phyloP scores from a whole-genome alignment of 2,113 vertebrate genomes.

The Myiagra hebetior region DNA sequence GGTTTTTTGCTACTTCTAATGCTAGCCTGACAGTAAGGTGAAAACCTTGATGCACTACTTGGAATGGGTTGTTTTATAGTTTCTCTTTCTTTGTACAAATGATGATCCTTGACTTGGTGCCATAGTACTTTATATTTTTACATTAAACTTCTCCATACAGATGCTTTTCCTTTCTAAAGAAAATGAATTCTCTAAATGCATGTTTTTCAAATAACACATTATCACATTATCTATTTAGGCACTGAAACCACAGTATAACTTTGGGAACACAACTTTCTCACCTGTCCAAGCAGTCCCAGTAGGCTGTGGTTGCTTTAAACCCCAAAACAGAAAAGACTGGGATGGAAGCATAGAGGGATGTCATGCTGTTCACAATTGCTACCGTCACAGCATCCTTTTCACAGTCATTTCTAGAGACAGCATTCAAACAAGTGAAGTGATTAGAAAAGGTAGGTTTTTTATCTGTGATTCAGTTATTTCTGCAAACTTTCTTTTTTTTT shows the following conservation, averaged over 20 bases:
- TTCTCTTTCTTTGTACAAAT: neutral
- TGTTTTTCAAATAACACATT: neutral
- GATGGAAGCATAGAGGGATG: slow-evolving; percentile 88
- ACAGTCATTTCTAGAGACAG: slow-evolving; percentile 84
- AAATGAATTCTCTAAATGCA: neutral
- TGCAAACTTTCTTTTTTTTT: neutral
- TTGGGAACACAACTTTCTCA: slow-evolving; percentile 24
- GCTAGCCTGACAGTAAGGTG: neutral
- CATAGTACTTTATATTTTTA: neutral
- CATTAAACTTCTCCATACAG: neutral
- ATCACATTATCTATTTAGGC: neutral
- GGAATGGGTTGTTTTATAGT: neutral
- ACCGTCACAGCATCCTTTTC: slow-evolving; percentile 84
- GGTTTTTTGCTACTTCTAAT: neutral
- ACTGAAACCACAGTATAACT: neutral
- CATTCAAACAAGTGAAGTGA: neutral
- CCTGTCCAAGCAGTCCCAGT: slow-evolving; percentile 76
- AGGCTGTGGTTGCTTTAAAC: slow-evolving; percentile 84
- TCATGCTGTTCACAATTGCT: slow-evolving; percentile 85
- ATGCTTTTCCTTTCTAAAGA: neutral
- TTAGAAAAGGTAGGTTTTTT: neutral
- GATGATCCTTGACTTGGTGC: neutral
- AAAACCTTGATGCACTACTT: neutral
- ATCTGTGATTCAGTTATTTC: neutral
- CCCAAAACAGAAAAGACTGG: slow-evolving; percentile 89